Evolutionary conservation across 2,888 invertebrate genomes (phyloP), one percentile per base, ranked within the genome.

Genomic region (Papilio protenor): DNA sequence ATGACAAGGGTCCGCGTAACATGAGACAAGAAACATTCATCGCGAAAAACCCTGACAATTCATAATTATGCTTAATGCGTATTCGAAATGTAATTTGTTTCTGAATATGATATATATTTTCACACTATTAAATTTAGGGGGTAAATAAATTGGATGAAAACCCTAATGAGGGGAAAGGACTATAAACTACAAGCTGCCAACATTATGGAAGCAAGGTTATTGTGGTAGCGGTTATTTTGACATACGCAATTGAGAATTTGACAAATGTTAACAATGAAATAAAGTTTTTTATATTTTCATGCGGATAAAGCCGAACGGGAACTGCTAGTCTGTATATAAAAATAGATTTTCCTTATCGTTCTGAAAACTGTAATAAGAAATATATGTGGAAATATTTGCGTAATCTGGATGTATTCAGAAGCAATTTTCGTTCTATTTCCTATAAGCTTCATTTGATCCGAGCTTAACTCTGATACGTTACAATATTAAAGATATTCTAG

Each of bases 351-450:
- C 12, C 3, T 6, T 55, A 52, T 55, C 40, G 66, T 33, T 72
- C 55, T 12, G 27, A 18, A 33, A 72, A 72, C 49, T 72, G 27
- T 12, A 2, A 11, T 33, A 52, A 52, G 49, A 72, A 72, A 55
- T 55, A 6, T 72, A 33, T 18, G 33, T 12, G 33, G 72, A 55
- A 72, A n/a, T 27, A 72, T 52, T 72, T 72, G 66, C 33, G 72
- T 72, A 52, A 55, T 52, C 52, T 72, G 33, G 12, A 52, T 52
- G 55, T 72, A 72, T 72, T 72, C 72, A 33, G 72, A n/a, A 72
- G 72, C 72, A 72, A 72, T 72, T 72, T 72, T 72, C 72, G 49
- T 72, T 72, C 52, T 33, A 55, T 52, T 72, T 52, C 33, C 72
- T 52, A 3, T n/a, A 55, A 72, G 72, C 52, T 72, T 33, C n/a